phyloP scores from a whole-genome alignment of 2,113 vertebrate species.

The Ptychochromis oligacanthus region DNA sequence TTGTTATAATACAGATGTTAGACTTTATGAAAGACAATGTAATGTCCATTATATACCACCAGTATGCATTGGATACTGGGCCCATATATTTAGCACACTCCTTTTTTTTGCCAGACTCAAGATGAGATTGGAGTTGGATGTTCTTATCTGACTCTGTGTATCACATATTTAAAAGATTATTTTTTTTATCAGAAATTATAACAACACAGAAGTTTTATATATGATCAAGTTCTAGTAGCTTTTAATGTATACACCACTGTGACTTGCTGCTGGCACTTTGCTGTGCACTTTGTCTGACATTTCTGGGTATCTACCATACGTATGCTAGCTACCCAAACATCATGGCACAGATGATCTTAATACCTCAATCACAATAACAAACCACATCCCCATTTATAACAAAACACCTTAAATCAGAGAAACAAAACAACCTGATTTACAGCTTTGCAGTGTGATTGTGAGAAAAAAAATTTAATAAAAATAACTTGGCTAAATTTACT shows the following conservation, averaged over 20 bases:
- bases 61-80: no score
- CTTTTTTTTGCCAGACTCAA: no score
- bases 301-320: fast-evolving
- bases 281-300: background rate
- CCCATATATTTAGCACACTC: no score
- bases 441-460: background rate
- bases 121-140: no score
- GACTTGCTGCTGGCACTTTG: background rate
- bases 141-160: no score
- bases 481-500: background rate
- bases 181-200: no score
- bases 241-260: background rate
- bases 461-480: background rate
- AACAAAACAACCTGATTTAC: fast-evolving
- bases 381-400: fast-evolving
- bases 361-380: background rate
- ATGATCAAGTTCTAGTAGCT: background rate
- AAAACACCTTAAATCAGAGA: background rate
- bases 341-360: background rate
- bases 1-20: no score
- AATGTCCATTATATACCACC: no score
- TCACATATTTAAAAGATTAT: no score
- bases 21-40: no score
- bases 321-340: background rate
- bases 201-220: background rate